phyloP scores from a whole-genome alignment of 1,140 invertebrate species.

The Bombus sylvicola region DNA sequence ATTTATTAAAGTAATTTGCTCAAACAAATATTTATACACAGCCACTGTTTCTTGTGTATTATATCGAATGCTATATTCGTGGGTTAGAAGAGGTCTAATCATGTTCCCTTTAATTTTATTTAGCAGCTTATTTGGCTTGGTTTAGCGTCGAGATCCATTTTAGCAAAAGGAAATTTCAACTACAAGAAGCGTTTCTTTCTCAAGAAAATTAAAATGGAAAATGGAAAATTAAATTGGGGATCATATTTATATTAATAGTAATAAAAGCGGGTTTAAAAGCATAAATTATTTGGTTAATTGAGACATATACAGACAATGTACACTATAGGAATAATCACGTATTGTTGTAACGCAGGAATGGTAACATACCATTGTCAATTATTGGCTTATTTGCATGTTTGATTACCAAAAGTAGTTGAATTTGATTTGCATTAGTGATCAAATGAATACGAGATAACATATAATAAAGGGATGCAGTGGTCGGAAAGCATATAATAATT shows the following conservation, averaged over 20 bases:
- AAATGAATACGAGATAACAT: neutral
- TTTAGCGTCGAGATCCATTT: neutral
- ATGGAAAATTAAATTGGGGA: neutral
- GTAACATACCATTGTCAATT: neutral
- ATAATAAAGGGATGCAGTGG: neutral
- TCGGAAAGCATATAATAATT: neutral
- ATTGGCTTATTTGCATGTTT: neutral
- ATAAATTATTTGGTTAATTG: neutral
- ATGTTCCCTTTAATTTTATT: neutral
- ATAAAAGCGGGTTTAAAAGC: neutral
- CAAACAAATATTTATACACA: neutral
- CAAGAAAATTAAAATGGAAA: neutral
- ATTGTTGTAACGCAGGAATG: neutral
- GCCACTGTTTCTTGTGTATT: neutral
- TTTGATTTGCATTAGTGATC: neutral
- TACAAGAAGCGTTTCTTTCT: neutral
- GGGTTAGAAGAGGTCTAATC: no score
- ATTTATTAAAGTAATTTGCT: neutral
- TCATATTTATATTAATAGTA: neutral
- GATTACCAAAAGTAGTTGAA: neutral
- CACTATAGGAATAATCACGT: neutral
- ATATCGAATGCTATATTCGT: neutral
- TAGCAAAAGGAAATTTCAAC: neutral
- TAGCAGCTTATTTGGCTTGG: neutral
- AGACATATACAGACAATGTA: neutral